Evolutionary conservation across 30 jellyfish, hydroid and myxozoan genomes (phyloP), one percentile per base, ranked within the genome.

Genomic region (Turritopsis rubra): DNA sequence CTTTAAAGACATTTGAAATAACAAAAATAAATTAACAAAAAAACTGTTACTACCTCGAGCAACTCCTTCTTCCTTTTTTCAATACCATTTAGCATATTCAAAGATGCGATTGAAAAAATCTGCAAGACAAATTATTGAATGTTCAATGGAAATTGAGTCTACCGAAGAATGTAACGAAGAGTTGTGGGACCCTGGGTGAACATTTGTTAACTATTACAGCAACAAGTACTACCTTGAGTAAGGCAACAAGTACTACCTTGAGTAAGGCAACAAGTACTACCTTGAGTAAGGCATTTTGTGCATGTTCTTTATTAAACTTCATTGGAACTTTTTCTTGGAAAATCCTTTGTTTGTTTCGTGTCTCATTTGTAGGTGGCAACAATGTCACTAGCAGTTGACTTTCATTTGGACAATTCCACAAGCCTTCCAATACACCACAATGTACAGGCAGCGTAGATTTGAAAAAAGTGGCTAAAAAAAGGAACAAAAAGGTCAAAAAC

Each of bases 361-460:
- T 18, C 21, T 72, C 26, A 16, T 70, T 81, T 25, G 31, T 21
- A 8, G 52, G 23, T 68, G 73, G 89, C 41, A 66, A 4, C 20
- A 82, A 30, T 20, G 24, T 22, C 16, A 29, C 17, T 18, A 71
- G 23, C 17, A 82, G 85, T 19, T 70, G 24, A 0, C 19, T 27
- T 65, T 68, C 84, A 24, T 53, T 24, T 20, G 89, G 89, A 66
- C 31, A 85, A 26, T 65, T 22, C 29, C 52, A 73, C 27, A 82
- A 16, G 3, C 89, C 79, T 29, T 70, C 66, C 28, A 82, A 25
- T 28, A 82, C 18, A 7, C 89, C 89, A 70, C 80, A 66, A 52
- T 60, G n/a, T 0, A 29, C 31, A 26, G 89, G 75, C 19, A 82
- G 28, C 21, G 9, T 25, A 13, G 28, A 24, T 23, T 28, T 25